Evolutionary conservation across 2,888 invertebrate genomes (phyloP).

Genomic region (Endomychus coccineus): DNA sequence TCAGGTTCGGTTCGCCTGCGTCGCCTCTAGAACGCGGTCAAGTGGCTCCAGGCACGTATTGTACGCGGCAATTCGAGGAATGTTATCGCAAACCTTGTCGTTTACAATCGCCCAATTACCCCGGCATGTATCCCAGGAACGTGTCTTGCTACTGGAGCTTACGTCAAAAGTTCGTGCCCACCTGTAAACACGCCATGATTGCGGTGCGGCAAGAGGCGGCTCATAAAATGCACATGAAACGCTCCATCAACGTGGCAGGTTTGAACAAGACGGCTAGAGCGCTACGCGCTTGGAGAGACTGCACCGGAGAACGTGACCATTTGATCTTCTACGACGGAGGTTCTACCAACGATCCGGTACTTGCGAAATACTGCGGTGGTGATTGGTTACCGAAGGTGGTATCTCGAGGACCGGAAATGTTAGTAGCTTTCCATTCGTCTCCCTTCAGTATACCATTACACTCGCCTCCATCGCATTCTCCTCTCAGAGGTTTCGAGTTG

Average conservation of each 20-base stretch:
- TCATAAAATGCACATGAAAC: slow-evolving; percentile 65
- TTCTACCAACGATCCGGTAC: slow-evolving; percentile 71
- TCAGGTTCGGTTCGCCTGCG: slow-evolving; percentile 68
- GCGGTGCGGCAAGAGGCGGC: slow-evolving; percentile 71
- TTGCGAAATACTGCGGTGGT: slow-evolving; percentile 83
- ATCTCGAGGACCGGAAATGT: slow-evolving; percentile 71
- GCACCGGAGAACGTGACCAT: slow-evolving; percentile 74
- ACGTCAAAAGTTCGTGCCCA: slow-evolving; percentile 76
- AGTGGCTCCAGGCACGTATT: slow-evolving; percentile 56
- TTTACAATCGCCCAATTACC: slow-evolving; percentile 85
- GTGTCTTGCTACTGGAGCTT: slow-evolving; percentile 87
- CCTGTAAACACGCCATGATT: slow-evolving; percentile 87
- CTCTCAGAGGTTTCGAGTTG: slow-evolving; percentile 74
- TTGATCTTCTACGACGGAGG: slow-evolving; percentile 82
- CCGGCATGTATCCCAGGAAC: slow-evolving; percentile 81
- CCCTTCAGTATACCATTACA: slow-evolving; percentile 74
- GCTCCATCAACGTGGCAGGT: slow-evolving; percentile 59
- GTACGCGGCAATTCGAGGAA: slow-evolving; percentile 77
- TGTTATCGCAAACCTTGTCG: slow-evolving; percentile 80
- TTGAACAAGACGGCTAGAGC: slow-evolving; percentile 62
- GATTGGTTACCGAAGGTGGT: slow-evolving; percentile 76
- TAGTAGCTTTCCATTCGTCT: slow-evolving; percentile 82
- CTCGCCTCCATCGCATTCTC: slow-evolving; percentile 54
- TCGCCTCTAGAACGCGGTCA: slow-evolving; percentile 76
- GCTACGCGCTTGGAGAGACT: slow-evolving; percentile 75